Evolutionary conservation across 2,797 vertebrate genomes (phyloP).

Genomic region (Darevskia mixta): DNA sequence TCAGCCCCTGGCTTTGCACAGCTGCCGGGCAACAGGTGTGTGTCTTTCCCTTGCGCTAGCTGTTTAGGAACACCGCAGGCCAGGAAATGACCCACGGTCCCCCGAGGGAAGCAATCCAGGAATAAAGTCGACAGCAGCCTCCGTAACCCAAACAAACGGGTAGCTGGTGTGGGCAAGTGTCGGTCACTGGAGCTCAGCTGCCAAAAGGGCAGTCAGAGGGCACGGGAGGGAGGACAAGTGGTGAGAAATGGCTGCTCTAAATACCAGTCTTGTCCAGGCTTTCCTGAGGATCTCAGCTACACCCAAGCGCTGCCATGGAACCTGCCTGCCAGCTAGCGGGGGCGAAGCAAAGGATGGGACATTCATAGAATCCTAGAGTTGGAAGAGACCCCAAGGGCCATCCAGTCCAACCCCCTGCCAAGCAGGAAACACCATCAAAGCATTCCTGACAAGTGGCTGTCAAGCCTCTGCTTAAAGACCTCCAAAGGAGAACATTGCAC

Average conservation of each 20-base stretch:
- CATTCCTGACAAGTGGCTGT: too few species aligned
- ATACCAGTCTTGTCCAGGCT: background rate
- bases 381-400: too few species aligned
- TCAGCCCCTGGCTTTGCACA: background rate
- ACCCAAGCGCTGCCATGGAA: background rate
- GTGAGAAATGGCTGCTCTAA: rapidly evolving
- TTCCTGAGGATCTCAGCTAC: background rate
- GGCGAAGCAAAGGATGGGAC: background rate
- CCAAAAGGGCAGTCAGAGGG: constrained; percentile 2
- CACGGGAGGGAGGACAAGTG: background rate
- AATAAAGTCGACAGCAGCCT: constrained; percentile 33
- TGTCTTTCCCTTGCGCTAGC: rapidly evolving
- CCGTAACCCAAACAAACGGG: constrained; percentile 40
- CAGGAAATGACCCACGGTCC: constrained; percentile 22
- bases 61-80: background rate
- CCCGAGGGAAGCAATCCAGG: constrained; percentile 29
- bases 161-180: background rate
- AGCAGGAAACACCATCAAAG: too few species aligned
- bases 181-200: constrained; percentile 1
- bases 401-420: too few species aligned
- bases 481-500: background rate
- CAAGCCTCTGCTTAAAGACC: too few species aligned
- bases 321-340: background rate
- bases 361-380: background rate
- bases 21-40: background rate